phyloP scores from a whole-genome alignment of 2,113 vertebrate genomes.

The Mixornis gularis region DNA sequence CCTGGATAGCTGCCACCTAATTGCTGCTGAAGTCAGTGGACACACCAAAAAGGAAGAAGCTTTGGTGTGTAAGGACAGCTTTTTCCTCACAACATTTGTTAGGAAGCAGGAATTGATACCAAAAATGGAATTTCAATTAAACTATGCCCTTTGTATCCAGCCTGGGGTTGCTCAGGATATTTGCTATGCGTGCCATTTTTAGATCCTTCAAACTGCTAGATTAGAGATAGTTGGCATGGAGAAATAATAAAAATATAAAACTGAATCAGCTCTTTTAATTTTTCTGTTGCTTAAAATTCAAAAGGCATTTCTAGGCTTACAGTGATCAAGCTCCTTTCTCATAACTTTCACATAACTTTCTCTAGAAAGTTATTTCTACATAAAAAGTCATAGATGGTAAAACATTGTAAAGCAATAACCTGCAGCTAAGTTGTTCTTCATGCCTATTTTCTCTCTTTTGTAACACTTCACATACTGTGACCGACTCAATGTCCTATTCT shows the following conservation, averaged over 20 bases:
- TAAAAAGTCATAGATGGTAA: conserved; percentile 6
- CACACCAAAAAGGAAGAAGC: not conserved
- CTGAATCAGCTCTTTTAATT: conserved; percentile 1
- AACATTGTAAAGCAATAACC: conserved; percentile 9
- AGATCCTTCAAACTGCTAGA: not conserved
- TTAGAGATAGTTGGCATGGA: not conserved
- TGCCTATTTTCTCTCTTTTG: not conserved
- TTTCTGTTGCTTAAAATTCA: conserved; percentile 14
- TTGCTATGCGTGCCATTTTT: not conserved
- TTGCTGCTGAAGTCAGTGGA: not conserved
- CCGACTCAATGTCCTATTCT: not conserved
- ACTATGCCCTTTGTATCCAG: not conserved
- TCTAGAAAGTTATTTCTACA: not conserved
- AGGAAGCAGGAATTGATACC: not conserved
- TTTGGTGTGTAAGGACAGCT: not conserved
- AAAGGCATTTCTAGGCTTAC: not conserved
- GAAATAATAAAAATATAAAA: not conserved
- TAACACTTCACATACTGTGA: not conserved
- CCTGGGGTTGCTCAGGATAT: not conserved
- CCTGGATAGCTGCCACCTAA: not conserved
- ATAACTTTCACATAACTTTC: not conserved
- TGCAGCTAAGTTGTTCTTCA: not conserved
- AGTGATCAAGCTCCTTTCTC: not conserved
- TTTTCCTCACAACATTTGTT: not conserved
- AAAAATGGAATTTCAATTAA: not conserved